A percentile compares a stretch with the other conserved stretches of the same genome.
These are phyloP conservation scores for Therioaphis trifolii DNA, from an alignment of 2,888 invertebrate genomes.

Conservation along the genomic window DNA sequence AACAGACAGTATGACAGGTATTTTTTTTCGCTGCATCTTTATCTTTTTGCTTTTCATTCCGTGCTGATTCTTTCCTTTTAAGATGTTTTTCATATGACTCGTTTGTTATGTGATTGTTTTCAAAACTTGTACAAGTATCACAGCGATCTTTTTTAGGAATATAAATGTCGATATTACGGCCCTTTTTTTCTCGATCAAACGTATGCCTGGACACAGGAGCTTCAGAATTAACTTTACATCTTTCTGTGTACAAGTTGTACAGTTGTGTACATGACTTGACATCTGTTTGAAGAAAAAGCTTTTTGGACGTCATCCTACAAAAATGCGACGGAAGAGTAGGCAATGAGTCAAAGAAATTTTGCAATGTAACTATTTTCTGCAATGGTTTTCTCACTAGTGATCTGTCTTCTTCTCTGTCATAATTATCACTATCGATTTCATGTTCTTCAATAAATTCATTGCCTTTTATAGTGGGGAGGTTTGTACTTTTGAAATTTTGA, in stretches of 20 bases:
- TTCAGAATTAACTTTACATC: background rate
- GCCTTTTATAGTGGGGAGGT: conserved; percentile 19
- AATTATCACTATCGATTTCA: background rate
- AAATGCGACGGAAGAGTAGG: conserved; percentile 11
- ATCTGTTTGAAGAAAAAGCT: conserved; percentile 29
- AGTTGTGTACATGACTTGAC: conserved; percentile 26
- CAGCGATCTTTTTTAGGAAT: conserved; percentile 66
- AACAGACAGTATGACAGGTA: conserved; percentile 63
- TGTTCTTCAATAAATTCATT: background rate
- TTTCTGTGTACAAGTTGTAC: background rate
- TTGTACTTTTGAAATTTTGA: conserved; percentile 28
- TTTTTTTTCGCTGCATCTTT: conserved; percentile 63
- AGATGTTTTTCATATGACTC: conserved; percentile 64
- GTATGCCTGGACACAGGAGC: background rate
- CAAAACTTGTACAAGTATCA: conserved; percentile 65
- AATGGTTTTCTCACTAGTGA: background rate
- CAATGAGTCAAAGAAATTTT: background rate
- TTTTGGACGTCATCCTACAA: conserved; percentile 7
- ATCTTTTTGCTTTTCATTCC: conserved; percentile 66
- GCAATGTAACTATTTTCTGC: conserved; percentile 24
- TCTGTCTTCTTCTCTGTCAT: background rate
- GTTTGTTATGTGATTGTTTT: conserved; percentile 64
- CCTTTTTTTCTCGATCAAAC: background rate
- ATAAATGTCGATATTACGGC: conserved; percentile 22
- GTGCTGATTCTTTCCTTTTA: conserved; percentile 64